These are phyloP conservation scores for Acyrthosiphon pisum DNA, from an alignment of 1,140 invertebrate species.

Conservation along the genomic window DNA sequence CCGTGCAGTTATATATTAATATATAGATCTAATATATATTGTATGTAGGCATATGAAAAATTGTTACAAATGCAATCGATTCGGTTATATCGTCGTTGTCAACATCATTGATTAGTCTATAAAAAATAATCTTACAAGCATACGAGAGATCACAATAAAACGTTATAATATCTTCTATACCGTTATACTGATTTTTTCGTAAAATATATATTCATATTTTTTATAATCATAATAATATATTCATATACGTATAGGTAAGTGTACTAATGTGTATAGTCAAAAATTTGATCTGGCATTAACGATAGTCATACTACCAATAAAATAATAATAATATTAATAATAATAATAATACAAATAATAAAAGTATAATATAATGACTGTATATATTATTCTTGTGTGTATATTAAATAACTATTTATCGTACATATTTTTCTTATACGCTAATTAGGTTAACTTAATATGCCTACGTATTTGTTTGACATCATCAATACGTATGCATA, in stretches of 20 bases:
- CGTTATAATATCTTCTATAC: background rate
- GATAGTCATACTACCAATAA: background rate
- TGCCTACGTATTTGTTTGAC: slow-evolving; percentile 6
- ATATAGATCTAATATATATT: background rate
- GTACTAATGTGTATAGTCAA: slow-evolving; percentile 11
- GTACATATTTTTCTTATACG: slow-evolving; percentile 11
- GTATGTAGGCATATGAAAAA: background rate
- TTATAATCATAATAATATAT: background rate
- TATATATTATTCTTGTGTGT: slow-evolving; percentile 8
- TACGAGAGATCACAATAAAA: slow-evolving; percentile 40
- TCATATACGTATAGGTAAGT: background rate
- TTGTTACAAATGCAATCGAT: background rate
- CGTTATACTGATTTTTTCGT: slow-evolving; percentile 13
- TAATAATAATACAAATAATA: slow-evolving; percentile 47
- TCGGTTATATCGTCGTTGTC: background rate
- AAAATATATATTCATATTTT: background rate
- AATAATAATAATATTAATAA: slow-evolving; percentile 31
- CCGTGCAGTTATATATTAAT: background rate
- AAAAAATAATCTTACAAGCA: slow-evolving; percentile 14
- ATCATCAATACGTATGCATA: background rate
- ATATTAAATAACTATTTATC: slow-evolving; percentile 16
- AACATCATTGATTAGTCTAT: slow-evolving; percentile 30
- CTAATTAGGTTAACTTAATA: slow-evolving; percentile 40
- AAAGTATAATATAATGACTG: slow-evolving; percentile 52
- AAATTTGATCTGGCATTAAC: slow-evolving; percentile 46